Evolutionary conservation across 1,140 invertebrate species (phyloP).

Genomic region (Mactra quadrangularis): DNA sequence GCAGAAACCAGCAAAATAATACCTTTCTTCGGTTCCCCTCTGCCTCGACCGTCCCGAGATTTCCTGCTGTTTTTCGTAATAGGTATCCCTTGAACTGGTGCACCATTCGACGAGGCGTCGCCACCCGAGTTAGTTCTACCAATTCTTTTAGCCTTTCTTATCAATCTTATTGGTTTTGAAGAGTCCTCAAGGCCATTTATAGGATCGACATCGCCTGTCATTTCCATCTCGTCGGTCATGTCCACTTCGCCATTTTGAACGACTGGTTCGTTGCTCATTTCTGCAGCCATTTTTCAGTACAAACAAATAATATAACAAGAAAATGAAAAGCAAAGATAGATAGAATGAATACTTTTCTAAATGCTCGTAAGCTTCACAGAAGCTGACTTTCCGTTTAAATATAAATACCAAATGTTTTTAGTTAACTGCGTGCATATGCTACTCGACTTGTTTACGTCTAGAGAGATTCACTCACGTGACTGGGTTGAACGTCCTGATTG

Average conservation of each 20-base stretch:
- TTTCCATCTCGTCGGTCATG: background rate
- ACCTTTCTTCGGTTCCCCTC: conserved; percentile 58
- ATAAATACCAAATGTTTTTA: background rate
- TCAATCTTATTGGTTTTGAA: conserved; percentile 54
- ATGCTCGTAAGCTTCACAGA: background rate
- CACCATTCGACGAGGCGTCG: background rate
- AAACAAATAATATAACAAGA: background rate
- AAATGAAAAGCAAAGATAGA: background rate
- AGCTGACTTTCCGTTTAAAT: conserved; percentile 12
- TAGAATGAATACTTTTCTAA: background rate
- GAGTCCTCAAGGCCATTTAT: conserved; percentile 30
- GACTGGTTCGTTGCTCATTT: conserved; percentile 37
- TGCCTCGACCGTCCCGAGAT: conserved; percentile 45
- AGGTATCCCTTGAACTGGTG: background rate
- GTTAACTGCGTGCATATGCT: background rate
- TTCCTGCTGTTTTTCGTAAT: conserved; percentile 54
- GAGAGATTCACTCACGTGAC: conserved; percentile 28
- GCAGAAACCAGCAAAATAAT: too few relatives aligned
- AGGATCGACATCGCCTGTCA: conserved; percentile 19
- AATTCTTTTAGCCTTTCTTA: conserved; percentile 53
- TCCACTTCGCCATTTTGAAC: conserved; percentile 57
- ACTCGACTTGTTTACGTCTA: conserved; percentile 50
- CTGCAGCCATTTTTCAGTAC: conserved; percentile 17
- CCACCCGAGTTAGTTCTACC: conserved; percentile 38
- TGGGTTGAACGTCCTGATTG: background rate